Conservation (phyloP, 2,888 invertebrate species). For the Hipparchia sbordonii region DNA sequence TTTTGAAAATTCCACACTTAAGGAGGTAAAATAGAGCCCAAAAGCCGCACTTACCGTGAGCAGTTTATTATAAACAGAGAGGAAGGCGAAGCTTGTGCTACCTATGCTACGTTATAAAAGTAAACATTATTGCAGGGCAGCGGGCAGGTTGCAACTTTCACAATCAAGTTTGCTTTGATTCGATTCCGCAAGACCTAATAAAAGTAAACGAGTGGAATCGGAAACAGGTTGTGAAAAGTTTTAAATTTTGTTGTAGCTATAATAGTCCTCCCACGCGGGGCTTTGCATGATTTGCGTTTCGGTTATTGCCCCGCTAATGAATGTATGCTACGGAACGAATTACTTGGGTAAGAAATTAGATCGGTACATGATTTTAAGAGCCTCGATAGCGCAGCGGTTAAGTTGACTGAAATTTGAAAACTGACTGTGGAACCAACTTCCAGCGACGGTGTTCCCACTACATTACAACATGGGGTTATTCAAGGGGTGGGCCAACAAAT, state of each 20-base stretch:
- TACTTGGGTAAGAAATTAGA: background rate
- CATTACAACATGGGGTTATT: too few species aligned
- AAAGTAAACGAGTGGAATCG: slow-evolving; percentile 19
- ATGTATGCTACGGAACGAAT: slow-evolving; percentile 18
- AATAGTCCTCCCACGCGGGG: slow-evolving; percentile 34
- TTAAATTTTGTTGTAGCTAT: slow-evolving; percentile 29
- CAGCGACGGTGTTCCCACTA: too few species aligned
- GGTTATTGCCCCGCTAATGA: slow-evolving; percentile 39
- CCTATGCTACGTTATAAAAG: background rate
- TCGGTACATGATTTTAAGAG: too few species aligned
- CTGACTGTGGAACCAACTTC: too few species aligned
- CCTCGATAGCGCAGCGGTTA: too few species aligned
- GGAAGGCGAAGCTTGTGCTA: too few species aligned
- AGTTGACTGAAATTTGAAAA: too few species aligned
- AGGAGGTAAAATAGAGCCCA: too few species aligned
- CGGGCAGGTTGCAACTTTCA: slow-evolving; percentile 9
- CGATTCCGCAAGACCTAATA: slow-evolving; percentile 21
- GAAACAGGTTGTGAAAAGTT: slow-evolving; percentile 36
- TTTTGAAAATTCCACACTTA: too few species aligned
- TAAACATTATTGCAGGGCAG: slow-evolving; percentile 3
- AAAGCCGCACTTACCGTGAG: too few species aligned
- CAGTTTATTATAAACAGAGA: too few species aligned
- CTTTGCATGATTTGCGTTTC: slow-evolving; percentile 37
- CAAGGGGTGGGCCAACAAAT: too few species aligned
- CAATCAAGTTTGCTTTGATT: slow-evolving; percentile 24